These are phyloP conservation scores for Rattus rattus DNA, from an alignment of 2,113 vertebrate species.

Conservation along the genomic window DNA sequence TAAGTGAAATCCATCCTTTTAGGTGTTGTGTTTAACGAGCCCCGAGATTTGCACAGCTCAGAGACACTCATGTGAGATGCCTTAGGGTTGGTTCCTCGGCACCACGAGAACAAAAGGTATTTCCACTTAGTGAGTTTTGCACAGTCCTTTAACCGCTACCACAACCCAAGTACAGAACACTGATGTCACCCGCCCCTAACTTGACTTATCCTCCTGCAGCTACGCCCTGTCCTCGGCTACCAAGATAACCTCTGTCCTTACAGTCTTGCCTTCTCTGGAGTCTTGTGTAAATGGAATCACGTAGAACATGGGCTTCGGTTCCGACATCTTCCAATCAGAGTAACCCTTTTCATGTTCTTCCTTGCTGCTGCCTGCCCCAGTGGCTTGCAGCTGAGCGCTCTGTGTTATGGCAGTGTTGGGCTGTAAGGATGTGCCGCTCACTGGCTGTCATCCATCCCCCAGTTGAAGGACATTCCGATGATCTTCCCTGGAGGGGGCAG, in stretches of 20 bases:
- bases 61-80: neutral
- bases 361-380: neutral
- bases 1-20: neutral
- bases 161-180: neutral
- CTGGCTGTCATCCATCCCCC: too few species aligned
- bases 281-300: neutral
- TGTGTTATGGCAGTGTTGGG: neutral
- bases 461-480: neutral
- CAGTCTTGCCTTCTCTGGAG: neutral
- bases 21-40: neutral
- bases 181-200: neutral
- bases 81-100: neutral
- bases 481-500: neutral
- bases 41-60: neutral
- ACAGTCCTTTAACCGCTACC: neutral
- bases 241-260: neutral
- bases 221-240: neutral
- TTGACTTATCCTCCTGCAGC: neutral
- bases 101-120: neutral
- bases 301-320: neutral
- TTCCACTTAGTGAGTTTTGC: neutral
- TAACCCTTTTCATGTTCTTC: neutral
- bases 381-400: neutral
- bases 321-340: neutral
- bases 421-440: too few species aligned